Evolutionary conservation across 1,140 invertebrate genomes (phyloP).

Genomic region (Atopsyche davidsoni): DNA sequence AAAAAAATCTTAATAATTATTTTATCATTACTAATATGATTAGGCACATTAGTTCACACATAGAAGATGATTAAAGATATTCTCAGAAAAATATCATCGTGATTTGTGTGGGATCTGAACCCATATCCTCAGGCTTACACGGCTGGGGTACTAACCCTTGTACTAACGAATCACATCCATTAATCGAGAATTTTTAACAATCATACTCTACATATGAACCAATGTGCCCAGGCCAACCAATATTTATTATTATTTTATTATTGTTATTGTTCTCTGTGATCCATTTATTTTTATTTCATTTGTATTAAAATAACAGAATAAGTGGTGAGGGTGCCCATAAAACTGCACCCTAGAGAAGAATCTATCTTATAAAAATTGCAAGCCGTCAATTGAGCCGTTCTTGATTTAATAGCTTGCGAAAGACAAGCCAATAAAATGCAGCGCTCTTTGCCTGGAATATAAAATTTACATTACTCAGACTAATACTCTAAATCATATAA

Average conservation of each 20-base stretch:
- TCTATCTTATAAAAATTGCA: conserved; percentile 13
- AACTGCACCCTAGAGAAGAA: conserved; percentile 4
- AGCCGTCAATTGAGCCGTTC: conserved; percentile 8
- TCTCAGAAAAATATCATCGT: too few species aligned
- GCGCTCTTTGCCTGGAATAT: neutral
- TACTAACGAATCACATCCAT: too few species aligned
- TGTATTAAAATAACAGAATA: conserved; percentile 15
- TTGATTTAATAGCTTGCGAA: conserved; percentile 1
- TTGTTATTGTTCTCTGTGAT: neutral
- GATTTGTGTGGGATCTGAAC: too few species aligned
- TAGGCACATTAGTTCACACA: too few species aligned
- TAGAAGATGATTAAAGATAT: too few species aligned
- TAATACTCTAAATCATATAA: neutral
- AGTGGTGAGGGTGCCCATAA: conserved; percentile 10
- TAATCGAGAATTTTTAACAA: too few species aligned
- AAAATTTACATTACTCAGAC: neutral
- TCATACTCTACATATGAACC: too few species aligned
- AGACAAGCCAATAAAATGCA: neutral
- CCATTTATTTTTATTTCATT: neutral
- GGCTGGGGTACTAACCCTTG: too few species aligned
- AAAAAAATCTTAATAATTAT: neutral
- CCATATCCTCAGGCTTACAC: too few species aligned
- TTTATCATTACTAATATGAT: too few species aligned
- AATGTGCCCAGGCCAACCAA: too few species aligned
- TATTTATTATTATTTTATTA: neutral